Percentiles rank a stretch among this genome's conserved stretches.
Evolutionary conservation across 1,140 invertebrate genomes (phyloP).

Genomic region (Caerostris extrusa): DNA sequence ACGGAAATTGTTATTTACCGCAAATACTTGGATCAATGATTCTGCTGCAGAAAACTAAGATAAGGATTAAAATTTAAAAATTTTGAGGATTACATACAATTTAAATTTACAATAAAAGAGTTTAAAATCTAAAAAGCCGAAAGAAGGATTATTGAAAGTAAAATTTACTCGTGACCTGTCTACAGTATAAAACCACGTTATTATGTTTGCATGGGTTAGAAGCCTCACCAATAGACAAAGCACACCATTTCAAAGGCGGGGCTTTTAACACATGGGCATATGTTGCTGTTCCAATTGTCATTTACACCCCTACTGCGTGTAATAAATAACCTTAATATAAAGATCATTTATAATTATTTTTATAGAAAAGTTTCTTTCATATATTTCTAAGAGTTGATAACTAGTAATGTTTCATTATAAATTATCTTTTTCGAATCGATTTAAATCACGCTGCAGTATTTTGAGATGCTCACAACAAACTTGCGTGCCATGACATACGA

Average conservation of each 20-base stretch:
- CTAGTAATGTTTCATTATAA: background rate
- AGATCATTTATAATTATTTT: background rate
- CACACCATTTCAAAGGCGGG: constrained; percentile 65
- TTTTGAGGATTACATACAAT: background rate
- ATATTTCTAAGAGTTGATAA: background rate
- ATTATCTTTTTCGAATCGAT: background rate
- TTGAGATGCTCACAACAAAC: background rate
- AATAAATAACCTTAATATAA: background rate
- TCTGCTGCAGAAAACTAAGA: constrained; percentile 13
- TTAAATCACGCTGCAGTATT: constrained; percentile 20
- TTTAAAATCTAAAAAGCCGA: background rate
- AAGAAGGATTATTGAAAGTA: background rate
- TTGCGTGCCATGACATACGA: background rate
- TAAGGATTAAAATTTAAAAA: background rate
- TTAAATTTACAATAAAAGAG: background rate
- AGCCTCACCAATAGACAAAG: constrained; percentile 61
- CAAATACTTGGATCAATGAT: constrained; percentile 76
- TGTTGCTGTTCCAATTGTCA: constrained; percentile 60
- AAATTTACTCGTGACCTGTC: constrained; percentile 73
- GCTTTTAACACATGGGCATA: constrained; percentile 73
- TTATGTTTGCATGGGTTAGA: constrained; percentile 74
- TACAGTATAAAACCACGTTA: constrained; percentile 74
- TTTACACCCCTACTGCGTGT: background rate
- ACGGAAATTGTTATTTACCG: constrained; percentile 73
- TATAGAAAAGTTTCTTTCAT: background rate